Percentiles rank a stretch among this genome's conserved stretches.
These are phyloP conservation scores for Gorilla gorilla DNA, from an alignment of 2,113 vertebrate species.

Conservation along the genomic window DNA sequence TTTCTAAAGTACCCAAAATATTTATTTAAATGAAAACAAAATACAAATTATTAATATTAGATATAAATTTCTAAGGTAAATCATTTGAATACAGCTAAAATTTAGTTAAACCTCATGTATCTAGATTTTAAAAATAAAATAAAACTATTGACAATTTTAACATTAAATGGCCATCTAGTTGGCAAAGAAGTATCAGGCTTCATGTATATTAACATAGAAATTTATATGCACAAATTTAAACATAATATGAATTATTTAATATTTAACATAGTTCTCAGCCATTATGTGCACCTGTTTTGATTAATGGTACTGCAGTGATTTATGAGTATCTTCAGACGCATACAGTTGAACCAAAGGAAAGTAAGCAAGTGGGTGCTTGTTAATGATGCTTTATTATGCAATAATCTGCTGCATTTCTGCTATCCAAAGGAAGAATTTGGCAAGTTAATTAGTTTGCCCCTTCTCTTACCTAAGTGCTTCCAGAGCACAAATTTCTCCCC, in stretches of 20 bases:
- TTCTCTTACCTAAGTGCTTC: neutral
- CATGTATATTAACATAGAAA: neutral
- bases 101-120: neutral
- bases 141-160: neutral
- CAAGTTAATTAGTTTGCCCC: neutral
- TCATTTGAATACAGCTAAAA: constrained; percentile 4
- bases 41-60: neutral
- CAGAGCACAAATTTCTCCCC: neutral
- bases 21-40: neutral
- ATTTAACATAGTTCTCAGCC: neutral
- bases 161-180: neutral
- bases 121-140: neutral
- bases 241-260: neutral
- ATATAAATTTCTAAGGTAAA: neutral
- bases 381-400: neutral
- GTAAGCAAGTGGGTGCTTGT: neutral
- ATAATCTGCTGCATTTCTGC: neutral
- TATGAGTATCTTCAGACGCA: neutral
- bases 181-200: neutral
- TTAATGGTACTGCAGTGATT: neutral
- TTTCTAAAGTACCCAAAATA: neutral
- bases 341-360: neutral
- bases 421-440: neutral
- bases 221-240: neutral
- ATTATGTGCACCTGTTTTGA: neutral